Conservation (phyloP, 2,888 invertebrate species). For the Cephus pygmeus region DNA sequence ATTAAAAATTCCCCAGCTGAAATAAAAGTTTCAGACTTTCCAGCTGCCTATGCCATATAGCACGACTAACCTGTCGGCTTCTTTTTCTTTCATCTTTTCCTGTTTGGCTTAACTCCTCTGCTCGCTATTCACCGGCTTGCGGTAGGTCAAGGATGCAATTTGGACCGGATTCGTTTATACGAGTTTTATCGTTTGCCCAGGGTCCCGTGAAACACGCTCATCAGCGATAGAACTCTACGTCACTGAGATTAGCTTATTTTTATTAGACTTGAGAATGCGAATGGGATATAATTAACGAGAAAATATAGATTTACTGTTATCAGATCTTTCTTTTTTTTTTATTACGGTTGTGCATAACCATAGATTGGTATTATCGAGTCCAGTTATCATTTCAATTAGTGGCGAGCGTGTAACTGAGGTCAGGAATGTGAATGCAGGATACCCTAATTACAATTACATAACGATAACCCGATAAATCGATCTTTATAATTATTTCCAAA, state of each 20-base stretch:
- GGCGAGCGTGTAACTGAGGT: background rate
- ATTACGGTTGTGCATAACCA: background rate
- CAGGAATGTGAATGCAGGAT: background rate
- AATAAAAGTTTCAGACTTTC: background rate
- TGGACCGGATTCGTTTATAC: slow-evolving; percentile 37
- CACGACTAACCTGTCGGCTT: background rate
- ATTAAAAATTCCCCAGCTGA: background rate
- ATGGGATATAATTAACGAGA: background rate
- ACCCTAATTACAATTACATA: background rate
- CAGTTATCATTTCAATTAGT: background rate
- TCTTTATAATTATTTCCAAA: too few relatives aligned
- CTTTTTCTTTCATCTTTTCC: slow-evolving; percentile 15
- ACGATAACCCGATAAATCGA: too few relatives aligned
- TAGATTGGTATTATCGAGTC: background rate
- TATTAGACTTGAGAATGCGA: background rate
- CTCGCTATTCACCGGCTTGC: slow-evolving; percentile 30
- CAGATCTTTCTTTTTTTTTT: background rate
- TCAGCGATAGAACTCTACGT: background rate
- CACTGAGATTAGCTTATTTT: background rate
- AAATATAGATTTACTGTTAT: background rate
- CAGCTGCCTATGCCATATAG: background rate
- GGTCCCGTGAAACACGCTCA: slow-evolving; percentile 7
- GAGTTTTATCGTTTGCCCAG: slow-evolving; percentile 24
- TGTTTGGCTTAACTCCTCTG: slow-evolving; percentile 6
- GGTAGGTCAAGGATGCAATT: slow-evolving; percentile 55